Conservation (phyloP, 1,140 invertebrate genomes). For the Ruditapes philippinarum region DNA sequence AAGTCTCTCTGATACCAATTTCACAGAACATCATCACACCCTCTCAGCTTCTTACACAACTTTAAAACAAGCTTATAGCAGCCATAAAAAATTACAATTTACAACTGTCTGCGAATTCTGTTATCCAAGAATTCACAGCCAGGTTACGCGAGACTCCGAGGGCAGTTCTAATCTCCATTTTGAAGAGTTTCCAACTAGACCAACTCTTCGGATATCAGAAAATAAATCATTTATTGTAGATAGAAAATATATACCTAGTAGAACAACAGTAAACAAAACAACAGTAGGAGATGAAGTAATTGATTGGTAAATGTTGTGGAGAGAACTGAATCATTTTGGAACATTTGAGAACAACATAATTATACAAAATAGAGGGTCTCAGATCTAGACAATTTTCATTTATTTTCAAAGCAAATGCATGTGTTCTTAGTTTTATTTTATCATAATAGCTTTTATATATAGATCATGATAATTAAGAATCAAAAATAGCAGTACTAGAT, state of each 20-base stretch:
- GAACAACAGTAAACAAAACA: constrained; percentile 1
- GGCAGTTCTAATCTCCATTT: constrained; percentile 9
- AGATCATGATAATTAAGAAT: no score
- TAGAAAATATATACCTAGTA: background rate
- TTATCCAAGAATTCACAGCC: background rate
- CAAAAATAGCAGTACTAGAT: no score
- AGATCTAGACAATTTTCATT: no score
- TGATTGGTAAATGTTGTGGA: background rate
- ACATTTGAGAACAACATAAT: background rate
- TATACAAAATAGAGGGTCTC: background rate
- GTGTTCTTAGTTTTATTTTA: no score
- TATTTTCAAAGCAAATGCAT: no score
- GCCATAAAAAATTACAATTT: background rate
- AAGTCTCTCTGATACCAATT: no score
- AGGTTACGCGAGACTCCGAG: background rate
- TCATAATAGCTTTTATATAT: no score
- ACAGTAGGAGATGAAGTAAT: background rate
- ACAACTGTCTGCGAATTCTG: background rate
- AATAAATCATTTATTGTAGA: constrained; percentile 22
- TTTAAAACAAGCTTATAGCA: background rate
- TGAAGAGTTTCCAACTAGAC: constrained; percentile 32
- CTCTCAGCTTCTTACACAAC: background rate
- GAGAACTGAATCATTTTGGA: background rate
- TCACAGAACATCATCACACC: no score
- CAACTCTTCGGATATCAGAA: constrained; percentile 17